These are phyloP conservation scores for Henicopernis longicauda DNA, from an alignment of 2,113 vertebrate species.

Conservation along the genomic window DNA sequence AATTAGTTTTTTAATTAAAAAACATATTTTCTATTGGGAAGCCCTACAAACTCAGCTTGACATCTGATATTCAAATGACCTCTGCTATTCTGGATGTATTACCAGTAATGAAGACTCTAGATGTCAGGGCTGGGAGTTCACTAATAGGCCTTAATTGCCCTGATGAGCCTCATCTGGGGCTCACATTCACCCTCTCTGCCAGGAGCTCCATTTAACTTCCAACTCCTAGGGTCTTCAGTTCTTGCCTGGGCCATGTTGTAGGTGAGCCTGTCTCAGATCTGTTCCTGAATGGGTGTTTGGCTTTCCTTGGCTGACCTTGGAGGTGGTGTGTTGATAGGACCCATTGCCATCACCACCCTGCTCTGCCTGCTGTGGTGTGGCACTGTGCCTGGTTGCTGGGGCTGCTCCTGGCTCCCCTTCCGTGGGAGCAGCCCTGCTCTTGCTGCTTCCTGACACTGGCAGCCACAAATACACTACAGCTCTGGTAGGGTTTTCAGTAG, in stretches of 20 bases:
- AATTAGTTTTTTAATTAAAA: slow-evolving; percentile 11
- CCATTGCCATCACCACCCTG: not conserved
- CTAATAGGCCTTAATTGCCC: not conserved
- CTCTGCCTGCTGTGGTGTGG: fast-evolving
- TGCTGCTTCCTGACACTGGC: not conserved
- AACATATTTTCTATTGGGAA: not conserved
- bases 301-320: not conserved
- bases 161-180: not conserved
- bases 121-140: not conserved
- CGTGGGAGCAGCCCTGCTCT: not conserved
- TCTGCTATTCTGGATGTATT: not conserved
- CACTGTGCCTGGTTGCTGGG: not conserved
- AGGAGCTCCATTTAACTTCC: not conserved
- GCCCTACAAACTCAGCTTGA: not conserved
- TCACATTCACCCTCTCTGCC: not conserved
- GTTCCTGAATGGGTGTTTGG: not conserved
- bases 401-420: not conserved
- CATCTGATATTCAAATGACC: not conserved
- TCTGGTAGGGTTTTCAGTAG: not conserved
- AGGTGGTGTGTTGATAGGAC: not conserved
- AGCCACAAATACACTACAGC: not conserved
- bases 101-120: not conserved
- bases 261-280: not conserved
- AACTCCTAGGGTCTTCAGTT: fast-evolving
- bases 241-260: not conserved